phyloP scores from a whole-genome alignment of 1,140 invertebrate genomes.

The Drosophila leontia region DNA sequence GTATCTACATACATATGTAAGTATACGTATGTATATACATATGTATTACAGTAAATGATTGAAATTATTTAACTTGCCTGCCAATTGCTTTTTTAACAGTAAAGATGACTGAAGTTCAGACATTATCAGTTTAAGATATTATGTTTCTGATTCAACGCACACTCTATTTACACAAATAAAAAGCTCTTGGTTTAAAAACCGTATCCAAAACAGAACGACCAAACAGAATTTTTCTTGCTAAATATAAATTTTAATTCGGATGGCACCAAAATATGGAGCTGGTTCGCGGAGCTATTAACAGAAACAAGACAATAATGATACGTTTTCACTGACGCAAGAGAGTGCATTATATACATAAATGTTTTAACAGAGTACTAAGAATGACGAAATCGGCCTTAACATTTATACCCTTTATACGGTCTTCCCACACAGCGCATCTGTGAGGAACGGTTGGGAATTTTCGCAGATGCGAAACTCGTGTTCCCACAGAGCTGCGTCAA shows the following conservation, averaged over 20 bases:
- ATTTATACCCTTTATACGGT: too few species aligned
- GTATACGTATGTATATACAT: neutral
- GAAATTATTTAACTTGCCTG: conserved; percentile 88
- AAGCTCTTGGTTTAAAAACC: conserved; percentile 24
- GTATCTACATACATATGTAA: conserved; percentile 1
- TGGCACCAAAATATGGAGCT: conserved; percentile 10
- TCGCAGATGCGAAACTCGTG: too few species aligned
- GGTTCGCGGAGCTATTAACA: neutral
- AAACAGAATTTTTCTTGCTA: conserved; percentile 48
- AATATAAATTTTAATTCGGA: conserved; percentile 20
- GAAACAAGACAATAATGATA: neutral
- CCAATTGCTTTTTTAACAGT: conserved; percentile 97
- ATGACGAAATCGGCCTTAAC: too few species aligned
- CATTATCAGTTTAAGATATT: conserved; percentile 86
- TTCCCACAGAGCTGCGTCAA: too few species aligned
- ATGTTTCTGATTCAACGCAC: conserved; percentile 26
- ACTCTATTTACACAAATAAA: conserved; percentile 53
- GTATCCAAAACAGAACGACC: conserved; percentile 36
- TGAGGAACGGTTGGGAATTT: too few species aligned
- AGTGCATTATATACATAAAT: too few species aligned
- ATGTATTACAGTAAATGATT: conserved; percentile 2
- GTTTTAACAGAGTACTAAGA: too few species aligned
- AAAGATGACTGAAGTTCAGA: conserved; percentile 97
- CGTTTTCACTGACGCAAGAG: neutral
- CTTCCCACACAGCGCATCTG: too few species aligned